These are phyloP conservation scores for Zaprionus bogoriensis DNA, from an alignment of 2,888 invertebrate genomes.

Conservation along the genomic window DNA sequence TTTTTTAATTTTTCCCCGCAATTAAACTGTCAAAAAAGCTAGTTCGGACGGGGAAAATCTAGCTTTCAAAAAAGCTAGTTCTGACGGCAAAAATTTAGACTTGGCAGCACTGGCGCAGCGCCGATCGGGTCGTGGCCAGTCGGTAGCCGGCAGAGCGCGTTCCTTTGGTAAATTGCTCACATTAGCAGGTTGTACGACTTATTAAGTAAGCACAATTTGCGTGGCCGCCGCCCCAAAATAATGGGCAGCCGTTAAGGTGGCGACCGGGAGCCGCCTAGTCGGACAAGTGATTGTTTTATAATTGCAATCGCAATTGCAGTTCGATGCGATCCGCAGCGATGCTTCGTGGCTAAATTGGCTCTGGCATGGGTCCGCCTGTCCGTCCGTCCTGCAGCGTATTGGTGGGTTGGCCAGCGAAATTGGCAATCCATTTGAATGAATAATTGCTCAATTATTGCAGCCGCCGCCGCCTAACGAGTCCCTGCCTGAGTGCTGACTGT, in stretches of 20 bases:
- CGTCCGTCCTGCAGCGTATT: constrained; percentile 1
- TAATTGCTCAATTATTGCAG: constrained; percentile 81
- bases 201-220: constrained; percentile 83
- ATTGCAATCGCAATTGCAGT: constrained; percentile 81
- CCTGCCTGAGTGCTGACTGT: neutral
- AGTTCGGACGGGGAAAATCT: too few relatives aligned
- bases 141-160: constrained; percentile 57
- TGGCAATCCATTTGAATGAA: constrained; percentile 82
- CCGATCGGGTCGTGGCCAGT: constrained; percentile 14
- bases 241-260: constrained; percentile 74
- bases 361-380: constrained; percentile 27
- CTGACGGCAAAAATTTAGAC: too few relatives aligned
- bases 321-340: constrained; percentile 36
- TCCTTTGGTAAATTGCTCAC: constrained; percentile 81
- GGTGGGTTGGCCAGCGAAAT: constrained; percentile 74
- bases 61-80: too few relatives aligned
- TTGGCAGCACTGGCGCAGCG: constrained; percentile 5
- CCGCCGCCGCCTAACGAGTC: constrained; percentile 61
- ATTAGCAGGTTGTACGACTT: constrained; percentile 82
- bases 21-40: too few relatives aligned
- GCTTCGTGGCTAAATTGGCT: constrained; percentile 60
- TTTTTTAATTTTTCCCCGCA: too few relatives aligned
- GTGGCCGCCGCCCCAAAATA: constrained; percentile 80
- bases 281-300: constrained; percentile 81
- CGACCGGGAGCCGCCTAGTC: constrained; percentile 71